These are phyloP conservation scores for Thaumatotibia leucotreta DNA, from an alignment of 1,140 invertebrate species.

Conservation along the genomic window DNA sequence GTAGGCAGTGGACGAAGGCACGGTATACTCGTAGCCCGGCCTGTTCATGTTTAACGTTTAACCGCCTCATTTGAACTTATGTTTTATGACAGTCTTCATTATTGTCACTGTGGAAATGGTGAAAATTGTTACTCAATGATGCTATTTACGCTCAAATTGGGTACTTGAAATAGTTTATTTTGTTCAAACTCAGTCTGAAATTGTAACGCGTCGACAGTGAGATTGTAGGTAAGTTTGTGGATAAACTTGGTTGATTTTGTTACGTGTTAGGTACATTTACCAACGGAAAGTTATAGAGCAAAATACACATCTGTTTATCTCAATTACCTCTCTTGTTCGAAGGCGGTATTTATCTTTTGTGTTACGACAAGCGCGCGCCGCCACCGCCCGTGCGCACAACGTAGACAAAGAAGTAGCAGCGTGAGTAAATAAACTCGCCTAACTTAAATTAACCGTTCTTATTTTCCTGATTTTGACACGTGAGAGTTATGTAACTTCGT, in stretches of 20 bases:
- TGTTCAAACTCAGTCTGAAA: not conserved
- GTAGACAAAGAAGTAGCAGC: constrained; percentile 59
- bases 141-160: constrained; percentile 31
- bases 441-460: constrained; percentile 47
- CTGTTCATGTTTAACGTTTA: constrained; percentile 70
- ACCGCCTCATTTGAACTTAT: constrained; percentile 66
- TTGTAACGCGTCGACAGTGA: constrained; percentile 18
- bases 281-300: constrained; percentile 56
- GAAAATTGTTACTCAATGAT: constrained; percentile 32
- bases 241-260: constrained; percentile 61
- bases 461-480: constrained; percentile 47
- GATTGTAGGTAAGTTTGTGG: constrained; percentile 34
- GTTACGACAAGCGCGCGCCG: constrained; percentile 44
- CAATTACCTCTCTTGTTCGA: constrained; percentile 62
- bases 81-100: constrained; percentile 38
- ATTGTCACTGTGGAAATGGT: constrained; percentile 28
- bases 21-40: constrained; percentile 68
- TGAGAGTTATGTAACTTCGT: constrained; percentile 38
- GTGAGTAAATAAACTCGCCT: constrained; percentile 51
- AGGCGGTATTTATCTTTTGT: constrained; percentile 65
- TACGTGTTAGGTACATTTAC: constrained; percentile 53
- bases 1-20: constrained; percentile 63
- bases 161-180: not conserved
- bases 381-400: constrained; percentile 29
- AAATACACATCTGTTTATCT: constrained; percentile 64